Evolutionary conservation across 2,888 invertebrate genomes (phyloP).

Genomic region (Nemoura dubitans): DNA sequence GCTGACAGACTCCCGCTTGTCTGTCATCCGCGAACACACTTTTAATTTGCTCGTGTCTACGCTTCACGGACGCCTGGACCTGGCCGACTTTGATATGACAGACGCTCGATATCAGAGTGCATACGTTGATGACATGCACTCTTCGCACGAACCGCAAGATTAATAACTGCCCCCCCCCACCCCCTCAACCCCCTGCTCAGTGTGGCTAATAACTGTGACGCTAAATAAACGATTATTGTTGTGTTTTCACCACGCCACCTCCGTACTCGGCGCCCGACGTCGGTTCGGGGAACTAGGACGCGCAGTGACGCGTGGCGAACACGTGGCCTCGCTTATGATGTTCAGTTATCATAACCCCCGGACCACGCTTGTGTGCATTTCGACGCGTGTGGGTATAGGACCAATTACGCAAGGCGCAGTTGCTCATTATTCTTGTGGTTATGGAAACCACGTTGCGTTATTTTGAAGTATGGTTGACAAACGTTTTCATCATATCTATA

Average conservation of each 20-base stretch:
- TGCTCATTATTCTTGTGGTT: too few species aligned
- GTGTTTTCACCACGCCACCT: not conserved
- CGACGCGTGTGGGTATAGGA: too few species aligned
- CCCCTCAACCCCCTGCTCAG: not conserved
- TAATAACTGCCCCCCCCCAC: not conserved
- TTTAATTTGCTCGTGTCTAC: not conserved
- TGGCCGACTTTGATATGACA: not conserved
- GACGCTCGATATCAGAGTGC: not conserved
- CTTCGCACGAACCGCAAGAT: not conserved
- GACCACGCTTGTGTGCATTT: too few species aligned
- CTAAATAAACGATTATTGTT: not conserved
- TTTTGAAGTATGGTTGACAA: too few species aligned
- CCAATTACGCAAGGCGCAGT: not conserved
- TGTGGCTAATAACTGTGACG: conserved; percentile 7
- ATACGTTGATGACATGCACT: not conserved
- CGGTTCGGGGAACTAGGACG: not conserved
- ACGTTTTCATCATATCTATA: too few species aligned
- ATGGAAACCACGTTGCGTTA: too few species aligned
- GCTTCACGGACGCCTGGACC: not conserved
- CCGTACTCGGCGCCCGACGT: not conserved
- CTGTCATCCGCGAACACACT: not conserved
- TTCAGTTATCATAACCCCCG: not conserved
- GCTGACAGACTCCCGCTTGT: not conserved
- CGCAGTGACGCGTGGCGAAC: not conserved
- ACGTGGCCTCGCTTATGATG: not conserved